These are phyloP conservation scores for Hydractinia echinata DNA, from an alignment of 30 jellyfish, hydroid and myxozoan genomes.

Conservation along the genomic window DNA sequence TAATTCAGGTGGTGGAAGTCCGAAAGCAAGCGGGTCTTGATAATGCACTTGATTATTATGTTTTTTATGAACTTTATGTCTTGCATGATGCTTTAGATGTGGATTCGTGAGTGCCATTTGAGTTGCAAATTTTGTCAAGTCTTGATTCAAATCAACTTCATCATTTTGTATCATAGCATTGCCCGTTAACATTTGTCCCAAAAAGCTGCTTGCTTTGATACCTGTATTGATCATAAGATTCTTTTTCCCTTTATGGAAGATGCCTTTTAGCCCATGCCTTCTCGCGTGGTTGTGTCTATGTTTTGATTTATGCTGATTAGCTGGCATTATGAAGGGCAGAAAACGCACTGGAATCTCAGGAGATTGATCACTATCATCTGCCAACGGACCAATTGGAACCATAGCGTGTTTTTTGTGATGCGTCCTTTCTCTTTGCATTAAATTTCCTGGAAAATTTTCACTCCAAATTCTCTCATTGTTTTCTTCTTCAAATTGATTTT, in stretches of 20 bases:
- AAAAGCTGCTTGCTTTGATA: conserved; percentile 10
- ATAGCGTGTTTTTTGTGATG: background rate
- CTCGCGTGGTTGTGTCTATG: background rate
- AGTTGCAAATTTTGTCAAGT: conserved; percentile 1
- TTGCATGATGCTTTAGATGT: background rate
- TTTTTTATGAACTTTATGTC: too few relatives aligned
- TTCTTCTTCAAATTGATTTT: conserved; percentile 4
- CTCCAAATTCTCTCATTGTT: background rate
- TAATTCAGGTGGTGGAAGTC: too few relatives aligned
- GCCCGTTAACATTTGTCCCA: conserved; percentile 23
- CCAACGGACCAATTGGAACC: background rate
- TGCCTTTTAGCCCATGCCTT: background rate
- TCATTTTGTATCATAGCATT: background rate
- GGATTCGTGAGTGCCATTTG: conserved; percentile 12
- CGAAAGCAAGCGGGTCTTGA: too few relatives aligned
- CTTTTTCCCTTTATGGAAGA: background rate
- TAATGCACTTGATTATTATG: too few relatives aligned
- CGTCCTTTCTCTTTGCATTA: background rate
- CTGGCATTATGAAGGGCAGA: background rate
- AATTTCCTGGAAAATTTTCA: background rate
- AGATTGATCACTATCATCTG: background rate
- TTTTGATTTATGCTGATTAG: background rate
- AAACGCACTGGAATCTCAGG: background rate
- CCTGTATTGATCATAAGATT: conserved; percentile 19
- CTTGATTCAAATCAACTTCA: background rate